Base-by-base conservation (phyloP, 1,140 invertebrate genomes). In the Belonocnema kinseyi region DNA sequence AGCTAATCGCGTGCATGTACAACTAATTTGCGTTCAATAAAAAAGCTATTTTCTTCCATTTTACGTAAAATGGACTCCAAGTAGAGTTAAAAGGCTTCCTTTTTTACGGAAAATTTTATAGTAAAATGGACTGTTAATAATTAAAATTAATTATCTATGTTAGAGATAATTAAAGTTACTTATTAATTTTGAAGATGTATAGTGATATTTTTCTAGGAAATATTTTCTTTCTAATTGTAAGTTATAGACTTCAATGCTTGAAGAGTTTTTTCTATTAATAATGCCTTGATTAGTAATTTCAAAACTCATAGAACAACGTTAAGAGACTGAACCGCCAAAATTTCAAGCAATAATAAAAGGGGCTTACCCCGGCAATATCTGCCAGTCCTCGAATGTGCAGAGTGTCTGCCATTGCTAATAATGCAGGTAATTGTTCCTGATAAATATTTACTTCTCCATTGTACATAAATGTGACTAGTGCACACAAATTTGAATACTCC, bases 391-490 rank as follows among this genome's bases (percentile, higher is more conserved):
- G 95, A 66, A 98, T 96, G 87, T 96, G 95, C 26, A 98, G 91
- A 4, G 95, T 94, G 88, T 97, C 95, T 3, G 97, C 97, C 80
- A 97, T 94, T 79, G 95, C 94, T 40, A 98, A 92, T 56, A 98
- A 92, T 50, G 95, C 94, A 17, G 96, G 95, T 78, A 98, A 92
- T 86, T 97, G 94, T 81, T 95, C 94, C 89, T 96, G 95, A 73
- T 95, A 95, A 51, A 98, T 96, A 81, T 97, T 97, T 75, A 97
- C 97, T 91, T 98, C 96, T 21, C 97, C 97, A 61, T 95, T 95
- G 90, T 98, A 98, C 95, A 98, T 98, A 90, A 97, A 98, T 1
- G 96, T 96, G 11, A 98, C 94, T 70, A 98, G 93, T 1, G 96
- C 95, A 77, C 94, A 94, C 61, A 98, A 92, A 88, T 97, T 96